Evolutionary conservation across 1,140 invertebrate species (phyloP), one percentile per base, ranked within the genome.

Genomic region (Venturia canescens): DNA sequence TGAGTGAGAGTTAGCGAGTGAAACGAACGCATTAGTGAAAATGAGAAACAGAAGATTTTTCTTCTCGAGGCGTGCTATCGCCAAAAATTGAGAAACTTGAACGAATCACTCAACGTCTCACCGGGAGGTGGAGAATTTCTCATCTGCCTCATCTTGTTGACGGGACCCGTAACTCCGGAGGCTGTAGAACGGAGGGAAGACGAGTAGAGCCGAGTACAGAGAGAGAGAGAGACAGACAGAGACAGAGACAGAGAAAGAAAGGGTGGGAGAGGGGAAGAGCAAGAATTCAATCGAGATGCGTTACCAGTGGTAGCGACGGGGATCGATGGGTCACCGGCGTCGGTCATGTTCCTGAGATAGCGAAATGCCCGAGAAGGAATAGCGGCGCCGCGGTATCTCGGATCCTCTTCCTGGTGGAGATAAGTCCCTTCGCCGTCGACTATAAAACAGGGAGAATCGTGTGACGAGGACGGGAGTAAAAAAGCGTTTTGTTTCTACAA

Each of bases 301-400:
- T 63, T 63, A 63, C 60, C 60, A 18, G 23, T 23, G 15, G 60
- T 13, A 63, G 60, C 60, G 27, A 23, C 11, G 15, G 11, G 9
- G 21, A 21, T 53, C 9, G 9, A 70, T 83, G 77, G 78, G 72
- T 91, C 90, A 11, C 87, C 89, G 7, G 89, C 89, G 44, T 93
- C 93, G 13, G 93, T 94, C 92, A 94, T 94, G 75, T 89, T 94
- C 88, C 95, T 94, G 74, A 96, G 91, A 80, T 93, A 93, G 83
- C 94, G 93, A 87, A 96, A 96, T 78, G 95, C 93, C 87, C 94
- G 93, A 9, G 95, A 96, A 5, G 95, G 95, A 83, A 96, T 96
- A 38, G 94, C 93, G 31, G 94, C 91, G 60, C 94, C 94, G 44
- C 93, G 91, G 88, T 95, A 94, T 86, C 95, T 93, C 11, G 94